Evolutionary conservation across 2,797 vertebrate genomes (phyloP), one percentile per base, ranked within the genome.

Genomic region (Borostomias antarcticus): DNA sequence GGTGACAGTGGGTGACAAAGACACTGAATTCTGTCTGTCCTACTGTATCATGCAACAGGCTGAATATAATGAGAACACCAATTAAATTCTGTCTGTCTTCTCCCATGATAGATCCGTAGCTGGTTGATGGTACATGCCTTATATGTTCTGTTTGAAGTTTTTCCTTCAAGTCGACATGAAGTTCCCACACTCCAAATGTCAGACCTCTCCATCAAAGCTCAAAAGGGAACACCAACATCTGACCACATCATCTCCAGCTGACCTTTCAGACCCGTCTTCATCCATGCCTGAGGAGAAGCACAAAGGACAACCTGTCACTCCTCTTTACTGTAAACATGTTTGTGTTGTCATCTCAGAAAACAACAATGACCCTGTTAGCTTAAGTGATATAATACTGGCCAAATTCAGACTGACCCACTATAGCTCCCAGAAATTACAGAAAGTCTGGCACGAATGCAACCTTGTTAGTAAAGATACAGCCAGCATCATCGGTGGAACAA

Each of bases 261-360:
- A 87, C 85, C 84, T 89, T 89, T 86, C 61, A 65, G 69, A 70
- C 62, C 45, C 5, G 72, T 88, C 81, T 85, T 83, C 74, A 83
- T 86, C 67, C 64, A 53, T 10, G 63, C 66, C 65, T 64, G 60
- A 0, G 0, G 62, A 65, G 77, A 82, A 87, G 81, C 73, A 78
- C 63, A 76, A 78, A 75, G 64, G 69, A 82, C 35, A 52, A 78
- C 21, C 61, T 74, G 82, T 82, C 75, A 71, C 48, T 61, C 75
- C 72, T 84, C 76, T 83, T 84, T 78, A 78, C 75, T 63, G 69
- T 83, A 82, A 83, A 79, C 73, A 67, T 57, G 62, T 50, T 66
- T 66, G 29, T 29, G 53, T 26, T 58, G 54, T 65, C 66, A 5
- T 80, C 73, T 71, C 73, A 35, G 56, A 70, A 80, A 73, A 78